Percentiles rank a stretch among this genome's conserved stretches.
Evolutionary conservation across 2,888 invertebrate species (phyloP).

Genomic region (Lasioglossum lativentre): DNA sequence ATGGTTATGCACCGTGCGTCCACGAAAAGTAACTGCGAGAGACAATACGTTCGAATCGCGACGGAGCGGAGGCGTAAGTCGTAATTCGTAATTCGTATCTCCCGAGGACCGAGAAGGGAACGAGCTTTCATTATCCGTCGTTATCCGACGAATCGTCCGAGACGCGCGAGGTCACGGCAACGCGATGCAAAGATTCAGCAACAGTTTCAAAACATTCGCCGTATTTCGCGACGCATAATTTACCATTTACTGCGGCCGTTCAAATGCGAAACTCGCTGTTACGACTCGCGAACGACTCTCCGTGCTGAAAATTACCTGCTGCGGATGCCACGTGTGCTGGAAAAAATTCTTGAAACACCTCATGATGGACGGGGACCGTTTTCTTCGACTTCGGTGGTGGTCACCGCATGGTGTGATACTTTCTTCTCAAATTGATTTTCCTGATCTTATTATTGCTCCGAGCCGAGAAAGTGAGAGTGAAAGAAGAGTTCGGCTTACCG

Average conservation of each 20-base stretch:
- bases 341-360: constrained; percentile 81
- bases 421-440: too few species aligned
- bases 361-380: constrained; percentile 67
- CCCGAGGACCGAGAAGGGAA: not conserved
- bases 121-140: not conserved
- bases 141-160: not conserved
- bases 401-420: constrained; percentile 35
- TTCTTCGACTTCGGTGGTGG: constrained; percentile 28
- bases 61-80: not conserved
- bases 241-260: not conserved
- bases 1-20: not conserved
- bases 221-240: not conserved
- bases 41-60: not conserved
- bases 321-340: constrained; percentile 82
- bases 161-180: not conserved
- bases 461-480: not conserved
- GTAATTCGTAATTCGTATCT: not conserved
- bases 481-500: too few species aligned
- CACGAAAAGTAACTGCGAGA: not conserved
- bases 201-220: not conserved
- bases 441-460: not conserved
- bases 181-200: not conserved
- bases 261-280: not conserved
- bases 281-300: not conserved
- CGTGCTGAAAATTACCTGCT: constrained; percentile 76